Evolutionary conservation across 64 coral and sea anemone genomes (phyloP).

Genomic region (Stylophora pistillata): DNA sequence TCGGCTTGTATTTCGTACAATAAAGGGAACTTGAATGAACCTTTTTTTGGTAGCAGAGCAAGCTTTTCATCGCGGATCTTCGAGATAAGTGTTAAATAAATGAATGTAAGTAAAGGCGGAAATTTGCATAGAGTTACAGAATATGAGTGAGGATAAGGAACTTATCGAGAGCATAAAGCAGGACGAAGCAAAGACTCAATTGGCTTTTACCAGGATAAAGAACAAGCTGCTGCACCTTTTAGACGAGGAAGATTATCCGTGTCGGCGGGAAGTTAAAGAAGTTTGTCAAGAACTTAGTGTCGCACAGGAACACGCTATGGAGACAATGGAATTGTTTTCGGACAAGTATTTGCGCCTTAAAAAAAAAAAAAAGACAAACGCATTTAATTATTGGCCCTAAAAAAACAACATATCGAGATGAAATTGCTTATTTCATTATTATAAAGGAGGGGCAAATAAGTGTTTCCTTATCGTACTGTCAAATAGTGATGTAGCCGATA

Average conservation of each 20-base stretch:
- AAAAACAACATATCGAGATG: too few species aligned
- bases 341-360: too few species aligned
- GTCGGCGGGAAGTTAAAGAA: background rate
- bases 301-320: background rate
- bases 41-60: conserved; percentile 2
- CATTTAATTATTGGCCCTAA: too few species aligned
- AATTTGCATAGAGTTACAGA: background rate
- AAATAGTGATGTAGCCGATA: too few species aligned
- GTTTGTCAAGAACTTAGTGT: background rate
- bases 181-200: background rate
- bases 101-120: background rate
- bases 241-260: background rate
- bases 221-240: background rate
- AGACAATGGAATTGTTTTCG: too few species aligned
- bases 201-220: background rate
- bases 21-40: too few species aligned
- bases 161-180: background rate
- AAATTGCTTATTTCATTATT: too few species aligned
- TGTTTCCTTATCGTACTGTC: too few species aligned
- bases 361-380: too few species aligned
- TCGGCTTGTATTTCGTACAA: too few species aligned
- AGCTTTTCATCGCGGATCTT: background rate
- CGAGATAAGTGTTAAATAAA: background rate
- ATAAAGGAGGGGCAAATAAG: too few species aligned
- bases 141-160: background rate